Conservation (phyloP, 2,797 vertebrate species). For the Acanthis flammea region DNA sequence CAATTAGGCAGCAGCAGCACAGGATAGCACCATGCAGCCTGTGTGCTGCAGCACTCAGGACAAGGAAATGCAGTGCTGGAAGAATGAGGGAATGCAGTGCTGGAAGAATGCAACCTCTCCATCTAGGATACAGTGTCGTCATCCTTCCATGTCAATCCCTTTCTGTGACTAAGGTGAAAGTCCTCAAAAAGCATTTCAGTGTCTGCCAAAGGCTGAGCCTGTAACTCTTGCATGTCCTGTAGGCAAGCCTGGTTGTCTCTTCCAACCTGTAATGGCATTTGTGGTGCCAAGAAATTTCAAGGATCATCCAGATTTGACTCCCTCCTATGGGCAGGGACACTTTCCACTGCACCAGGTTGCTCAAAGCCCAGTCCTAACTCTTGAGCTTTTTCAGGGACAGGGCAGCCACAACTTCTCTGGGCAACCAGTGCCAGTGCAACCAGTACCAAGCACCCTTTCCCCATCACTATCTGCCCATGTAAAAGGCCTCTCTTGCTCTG, state of each 20-base stretch:
- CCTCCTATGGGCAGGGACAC: background rate
- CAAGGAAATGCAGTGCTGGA: background rate
- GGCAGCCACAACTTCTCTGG: background rate
- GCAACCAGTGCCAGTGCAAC: background rate
- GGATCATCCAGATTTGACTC: background rate
- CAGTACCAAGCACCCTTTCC: background rate
- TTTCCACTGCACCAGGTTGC: background rate
- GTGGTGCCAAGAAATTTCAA: background rate
- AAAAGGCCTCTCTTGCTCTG: background rate
- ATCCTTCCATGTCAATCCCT: background rate
- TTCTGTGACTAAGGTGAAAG: background rate
- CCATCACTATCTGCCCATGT: background rate
- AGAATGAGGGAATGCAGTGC: background rate
- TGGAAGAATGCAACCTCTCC: background rate
- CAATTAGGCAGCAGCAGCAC: background rate
- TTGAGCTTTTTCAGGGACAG: background rate
- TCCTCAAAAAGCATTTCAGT: background rate
- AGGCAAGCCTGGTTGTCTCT: background rate
- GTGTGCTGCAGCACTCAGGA: background rate
- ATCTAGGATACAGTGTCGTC: fast-evolving
- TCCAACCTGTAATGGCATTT: background rate
- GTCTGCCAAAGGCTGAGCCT: background rate
- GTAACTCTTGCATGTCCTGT: background rate
- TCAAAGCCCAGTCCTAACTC: background rate
- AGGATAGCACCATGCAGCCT: background rate